phyloP scores from a whole-genome alignment of 2,888 invertebrate species.

The Cheilosia vulpina region DNA sequence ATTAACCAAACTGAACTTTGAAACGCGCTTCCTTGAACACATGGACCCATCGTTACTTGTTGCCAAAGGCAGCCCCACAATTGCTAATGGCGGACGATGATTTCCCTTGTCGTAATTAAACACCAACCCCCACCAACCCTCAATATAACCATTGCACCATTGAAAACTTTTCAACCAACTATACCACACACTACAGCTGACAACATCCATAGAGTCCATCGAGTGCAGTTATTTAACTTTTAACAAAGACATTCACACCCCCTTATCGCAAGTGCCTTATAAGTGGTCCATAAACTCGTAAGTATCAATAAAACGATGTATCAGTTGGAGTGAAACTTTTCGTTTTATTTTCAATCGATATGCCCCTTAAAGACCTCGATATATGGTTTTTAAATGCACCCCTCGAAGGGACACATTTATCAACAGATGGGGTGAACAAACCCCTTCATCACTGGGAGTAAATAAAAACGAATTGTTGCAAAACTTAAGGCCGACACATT shows the following conservation, averaged over 20 bases:
- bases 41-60: too few relatives aligned
- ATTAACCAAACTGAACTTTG: too few relatives aligned
- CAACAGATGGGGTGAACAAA: constrained; percentile 31
- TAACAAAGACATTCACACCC: not conserved
- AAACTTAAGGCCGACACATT: constrained; percentile 18
- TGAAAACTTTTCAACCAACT: not conserved
- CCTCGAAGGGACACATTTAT: not conserved
- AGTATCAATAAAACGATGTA: constrained; percentile 11
- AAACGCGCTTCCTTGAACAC: too few relatives aligned
- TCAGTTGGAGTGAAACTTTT: constrained; percentile 4
- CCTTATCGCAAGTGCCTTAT: not conserved
- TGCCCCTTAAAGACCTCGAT: constrained; percentile 1
- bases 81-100: too few relatives aligned
- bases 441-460: not conserved
- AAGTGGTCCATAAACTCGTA: constrained; percentile 4
- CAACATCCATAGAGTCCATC: not conserved
- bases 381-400: constrained; percentile 10
- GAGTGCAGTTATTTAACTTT: constrained; percentile 1
- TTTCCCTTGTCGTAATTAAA: not conserved
- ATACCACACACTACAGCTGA: not conserved
- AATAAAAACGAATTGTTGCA: constrained; percentile 15
- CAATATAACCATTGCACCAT: not conserved
- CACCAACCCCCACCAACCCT: not conserved
- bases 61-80: too few relatives aligned
- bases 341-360: constrained; percentile 26